These are phyloP conservation scores for Melanostigma gelatinosum DNA, from an alignment of 2,113 vertebrate genomes.

Conservation along the genomic window DNA sequence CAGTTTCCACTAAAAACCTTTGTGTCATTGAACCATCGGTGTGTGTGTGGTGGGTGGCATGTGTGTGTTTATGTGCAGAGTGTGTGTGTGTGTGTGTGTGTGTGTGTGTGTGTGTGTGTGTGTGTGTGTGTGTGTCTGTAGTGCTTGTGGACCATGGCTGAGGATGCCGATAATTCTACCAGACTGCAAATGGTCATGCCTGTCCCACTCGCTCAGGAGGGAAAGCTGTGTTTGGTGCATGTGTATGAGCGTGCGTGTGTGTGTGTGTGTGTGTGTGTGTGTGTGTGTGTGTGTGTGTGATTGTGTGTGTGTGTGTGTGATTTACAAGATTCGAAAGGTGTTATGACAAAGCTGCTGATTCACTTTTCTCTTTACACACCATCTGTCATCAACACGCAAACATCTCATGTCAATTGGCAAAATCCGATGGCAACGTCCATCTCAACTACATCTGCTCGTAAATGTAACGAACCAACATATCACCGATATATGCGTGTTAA, in stretches of 20 bases:
- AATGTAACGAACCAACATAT: conserved; percentile 20
- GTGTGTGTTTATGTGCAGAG: not conserved
- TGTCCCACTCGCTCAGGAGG: conserved; percentile 40
- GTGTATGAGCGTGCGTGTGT: no score
- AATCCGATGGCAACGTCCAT: conserved; percentile 1
- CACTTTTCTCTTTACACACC: conserved; percentile 32
- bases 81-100: not conserved
- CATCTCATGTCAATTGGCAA: conserved; percentile 10
- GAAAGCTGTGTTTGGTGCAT: conserved; percentile 15
- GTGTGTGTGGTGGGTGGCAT: not conserved
- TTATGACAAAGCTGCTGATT: conserved; percentile 47
- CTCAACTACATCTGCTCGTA: conserved; percentile 11
- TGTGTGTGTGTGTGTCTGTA: conserved; percentile 4
- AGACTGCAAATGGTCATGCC: conserved; percentile 52
- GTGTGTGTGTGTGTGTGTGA: not conserved
- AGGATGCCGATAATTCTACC: conserved; percentile 49
- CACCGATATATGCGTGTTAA: conserved; percentile 2
- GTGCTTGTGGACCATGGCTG: conserved; percentile 5
- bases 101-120: not conserved
- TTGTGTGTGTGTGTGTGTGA: not conserved
- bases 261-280: not conserved
- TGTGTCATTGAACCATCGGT: conserved; percentile 13
- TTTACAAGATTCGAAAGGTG: conserved; percentile 35
- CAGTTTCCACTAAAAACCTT: conserved; percentile 35
- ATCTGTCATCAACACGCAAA: conserved; percentile 40